phyloP scores from a whole-genome alignment of 2,797 vertebrate species.

The Dendrocincla tyrannina region DNA sequence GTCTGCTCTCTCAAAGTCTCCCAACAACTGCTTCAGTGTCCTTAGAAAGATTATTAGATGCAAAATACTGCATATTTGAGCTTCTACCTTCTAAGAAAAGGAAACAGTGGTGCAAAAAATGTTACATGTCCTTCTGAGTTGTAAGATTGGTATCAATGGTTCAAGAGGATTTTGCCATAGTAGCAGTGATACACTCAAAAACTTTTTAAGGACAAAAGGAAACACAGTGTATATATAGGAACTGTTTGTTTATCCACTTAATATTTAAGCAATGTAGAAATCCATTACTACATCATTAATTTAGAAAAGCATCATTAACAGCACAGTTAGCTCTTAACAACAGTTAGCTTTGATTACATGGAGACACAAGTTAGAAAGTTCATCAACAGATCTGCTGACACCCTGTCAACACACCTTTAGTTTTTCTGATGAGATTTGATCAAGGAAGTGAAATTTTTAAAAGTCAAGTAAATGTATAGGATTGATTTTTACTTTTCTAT shows the following conservation, averaged over 20 bases:
- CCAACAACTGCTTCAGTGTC: neutral
- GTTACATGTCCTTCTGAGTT: neutral
- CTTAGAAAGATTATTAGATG: neutral
- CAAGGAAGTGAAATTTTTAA: neutral
- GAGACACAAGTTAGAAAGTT: neutral
- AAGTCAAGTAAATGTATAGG: neutral
- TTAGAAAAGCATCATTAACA: neutral
- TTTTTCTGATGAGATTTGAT: neutral
- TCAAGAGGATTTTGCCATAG: neutral
- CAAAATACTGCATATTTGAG: neutral
- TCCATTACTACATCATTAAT: neutral
- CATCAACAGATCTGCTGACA: neutral
- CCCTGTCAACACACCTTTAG: neutral
- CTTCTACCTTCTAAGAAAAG: neutral
- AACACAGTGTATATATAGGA: neutral
- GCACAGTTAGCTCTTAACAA: neutral
- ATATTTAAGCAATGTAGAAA: neutral
- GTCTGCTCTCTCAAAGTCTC: neutral
- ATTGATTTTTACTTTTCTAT: rapidly evolving
- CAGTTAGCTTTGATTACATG: neutral
- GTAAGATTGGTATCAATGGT: neutral
- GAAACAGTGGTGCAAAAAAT: neutral
- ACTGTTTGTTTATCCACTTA: neutral
- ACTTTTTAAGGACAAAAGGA: neutral
- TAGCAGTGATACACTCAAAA: neutral